These are phyloP conservation scores for Xenus cinereus DNA, from an alignment of 2,113 vertebrate genomes.

Conservation along the genomic window DNA sequence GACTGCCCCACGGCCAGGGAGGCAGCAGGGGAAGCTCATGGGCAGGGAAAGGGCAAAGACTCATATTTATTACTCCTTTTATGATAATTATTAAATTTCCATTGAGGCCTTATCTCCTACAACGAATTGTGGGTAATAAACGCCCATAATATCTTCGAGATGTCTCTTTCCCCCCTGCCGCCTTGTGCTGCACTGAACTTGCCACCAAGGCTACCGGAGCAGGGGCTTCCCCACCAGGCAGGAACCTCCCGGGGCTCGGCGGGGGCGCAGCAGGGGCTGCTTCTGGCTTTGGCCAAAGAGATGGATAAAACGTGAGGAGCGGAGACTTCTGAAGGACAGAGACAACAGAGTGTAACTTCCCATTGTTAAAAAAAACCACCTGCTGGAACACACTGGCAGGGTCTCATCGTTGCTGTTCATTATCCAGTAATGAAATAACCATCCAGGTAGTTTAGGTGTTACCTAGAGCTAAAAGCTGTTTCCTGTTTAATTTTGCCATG, in stretches of 20 bases:
- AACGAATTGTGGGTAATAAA: not conserved
- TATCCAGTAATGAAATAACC: not conserved
- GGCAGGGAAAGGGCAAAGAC: slow-evolving; percentile 30
- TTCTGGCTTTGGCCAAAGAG: not conserved
- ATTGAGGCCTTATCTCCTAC: not conserved
- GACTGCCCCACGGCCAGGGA: not conserved
- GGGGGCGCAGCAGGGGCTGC: accelerated
- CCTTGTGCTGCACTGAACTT: not conserved
- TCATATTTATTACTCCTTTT: slow-evolving; percentile 20
- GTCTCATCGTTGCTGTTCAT: not conserved
- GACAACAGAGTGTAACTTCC: not conserved
- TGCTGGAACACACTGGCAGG: not conserved
- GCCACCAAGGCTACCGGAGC: not conserved
- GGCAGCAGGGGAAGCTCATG: not conserved
- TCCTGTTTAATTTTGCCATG: not conserved
- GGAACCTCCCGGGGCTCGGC: not conserved
- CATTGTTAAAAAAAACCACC: not conserved
- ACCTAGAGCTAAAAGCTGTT: not conserved
- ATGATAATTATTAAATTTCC: slow-evolving; percentile 1
- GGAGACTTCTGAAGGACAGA: not conserved
- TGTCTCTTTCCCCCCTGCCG: not conserved
- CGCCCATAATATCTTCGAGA: not conserved
- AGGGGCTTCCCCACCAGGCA: not conserved
- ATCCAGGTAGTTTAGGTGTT: not conserved
- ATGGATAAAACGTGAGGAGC: not conserved